Base-by-base conservation (phyloP, 2,113 vertebrate species). In the Oceanodroma tethys region DNA sequence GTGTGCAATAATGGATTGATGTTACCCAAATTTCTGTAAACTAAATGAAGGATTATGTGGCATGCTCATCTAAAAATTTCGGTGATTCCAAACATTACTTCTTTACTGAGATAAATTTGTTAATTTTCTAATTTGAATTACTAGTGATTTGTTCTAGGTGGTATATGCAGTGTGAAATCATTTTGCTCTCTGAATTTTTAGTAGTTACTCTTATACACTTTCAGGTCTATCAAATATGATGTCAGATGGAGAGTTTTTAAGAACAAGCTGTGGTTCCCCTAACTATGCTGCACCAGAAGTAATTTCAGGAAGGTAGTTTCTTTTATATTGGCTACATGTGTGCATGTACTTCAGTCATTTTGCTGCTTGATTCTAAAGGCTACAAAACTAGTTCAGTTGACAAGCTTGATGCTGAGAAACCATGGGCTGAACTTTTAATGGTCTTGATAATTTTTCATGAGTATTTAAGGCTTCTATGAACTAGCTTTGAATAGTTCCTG, bases 171-270 rank as follows among this genome's bases (percentile, higher is more conserved):
- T 68, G 19, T 81, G 74, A 75, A 90, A 75, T 52, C 1, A 38
- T 29, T 75, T 86, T 70, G 55, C 21, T n/a, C 2, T 70, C 42
- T 47, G 55, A 93, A 60, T 93, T 66, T 90, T 94, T 83, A 97
- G 70, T 86, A 59, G 53, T 81, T 94, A 58, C 86, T 96, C 75
- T 98, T 97, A 68, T 96, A 87, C 66, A 80, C 95, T 98, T 98
- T 88, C 97, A 99, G 99, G 99, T 97, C 98, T 99, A 90, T 99
- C 99, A 97, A 99, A 99, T 98, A 99, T 99, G 99, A 99, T 99
- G 99, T 99, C 99, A 81, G 99, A 99, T 91, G 99, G 99, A 96
- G 99, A 99, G 97, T 99, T 99, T 97, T 98, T 99, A 97, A 98
- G 99, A 97, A 99, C 99, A 58, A 99, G 99, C 96, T 99, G 99